Conservation (phyloP, 2,888 invertebrate species). For the Cynaeus angustus region DNA sequence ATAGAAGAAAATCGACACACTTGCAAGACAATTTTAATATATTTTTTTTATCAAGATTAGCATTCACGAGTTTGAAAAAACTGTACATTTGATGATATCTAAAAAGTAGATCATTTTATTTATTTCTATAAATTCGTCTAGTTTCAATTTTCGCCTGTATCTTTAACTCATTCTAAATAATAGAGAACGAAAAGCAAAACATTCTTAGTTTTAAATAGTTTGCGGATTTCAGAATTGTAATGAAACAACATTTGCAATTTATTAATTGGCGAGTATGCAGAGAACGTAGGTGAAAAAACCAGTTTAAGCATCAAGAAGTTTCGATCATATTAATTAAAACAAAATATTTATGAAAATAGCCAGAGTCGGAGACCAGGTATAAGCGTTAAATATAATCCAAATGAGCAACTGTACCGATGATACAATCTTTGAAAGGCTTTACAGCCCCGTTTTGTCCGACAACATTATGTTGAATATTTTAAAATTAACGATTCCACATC, state of each 20-base stretch:
- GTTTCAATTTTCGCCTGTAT: too few relatives aligned
- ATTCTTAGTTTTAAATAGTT: too few relatives aligned
- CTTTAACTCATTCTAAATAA: too few relatives aligned
- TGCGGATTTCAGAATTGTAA: background rate
- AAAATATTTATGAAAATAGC: constrained; percentile 39
- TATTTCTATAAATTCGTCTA: too few relatives aligned
- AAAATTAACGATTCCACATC: constrained; percentile 48
- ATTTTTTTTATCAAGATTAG: too few relatives aligned
- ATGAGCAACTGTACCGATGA: constrained; percentile 34
- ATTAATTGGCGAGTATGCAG: constrained; percentile 38
- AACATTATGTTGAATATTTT: constrained; percentile 37
- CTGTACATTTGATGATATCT: too few relatives aligned
- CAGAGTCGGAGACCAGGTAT: constrained; percentile 18
- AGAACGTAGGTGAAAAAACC: constrained; percentile 43
- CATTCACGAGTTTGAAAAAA: too few relatives aligned
- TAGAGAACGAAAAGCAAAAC: too few relatives aligned
- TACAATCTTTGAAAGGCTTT: constrained; percentile 42
- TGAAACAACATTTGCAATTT: constrained; percentile 21
- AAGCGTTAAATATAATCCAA: constrained; percentile 33
- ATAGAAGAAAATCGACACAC: too few relatives aligned
- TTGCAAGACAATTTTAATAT: too few relatives aligned
- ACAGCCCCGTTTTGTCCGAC: constrained; percentile 35
- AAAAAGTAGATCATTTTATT: too few relatives aligned
- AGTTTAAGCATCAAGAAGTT: constrained; percentile 39
- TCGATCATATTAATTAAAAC: constrained; percentile 46